Percentiles rank a stretch among this genome's conserved stretches.
phyloP scores from a whole-genome alignment of 2,113 vertebrate species.

The Syngnathus floridae region DNA sequence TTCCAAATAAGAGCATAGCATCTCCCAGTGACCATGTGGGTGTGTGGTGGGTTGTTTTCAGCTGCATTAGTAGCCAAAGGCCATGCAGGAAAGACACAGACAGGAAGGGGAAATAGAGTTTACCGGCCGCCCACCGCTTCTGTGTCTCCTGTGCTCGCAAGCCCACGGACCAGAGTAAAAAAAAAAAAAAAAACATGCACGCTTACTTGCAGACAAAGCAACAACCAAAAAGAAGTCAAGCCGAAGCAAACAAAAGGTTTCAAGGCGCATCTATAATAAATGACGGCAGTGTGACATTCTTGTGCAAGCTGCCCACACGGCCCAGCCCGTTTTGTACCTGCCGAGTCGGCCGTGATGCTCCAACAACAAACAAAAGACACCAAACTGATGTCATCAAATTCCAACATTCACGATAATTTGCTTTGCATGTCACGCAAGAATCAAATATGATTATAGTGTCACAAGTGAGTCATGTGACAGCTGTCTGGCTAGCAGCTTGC shows the following conservation, averaged over 20 bases:
- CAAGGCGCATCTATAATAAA: conserved; percentile 16
- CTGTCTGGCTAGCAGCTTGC: background rate
- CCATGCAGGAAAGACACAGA: conserved; percentile 60
- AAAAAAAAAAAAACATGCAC: conserved; percentile 59
- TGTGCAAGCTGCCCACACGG: conserved; percentile 21
- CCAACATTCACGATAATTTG: background rate
- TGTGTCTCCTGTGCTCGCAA: conserved; percentile 60
- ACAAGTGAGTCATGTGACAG: background rate
- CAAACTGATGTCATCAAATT: background rate
- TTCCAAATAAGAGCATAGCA: conserved; percentile 17
- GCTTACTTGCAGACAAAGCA: conserved; percentile 34
- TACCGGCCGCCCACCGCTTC: conserved; percentile 75
- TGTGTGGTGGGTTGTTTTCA: conserved; percentile 67
- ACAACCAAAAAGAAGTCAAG: conserved; percentile 45
- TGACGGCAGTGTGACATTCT: conserved; percentile 10
- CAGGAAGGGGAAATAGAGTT: conserved; percentile 76
- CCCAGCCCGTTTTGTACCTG: conserved; percentile 11
- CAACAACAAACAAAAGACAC: conserved; percentile 9
- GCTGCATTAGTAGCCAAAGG: conserved; percentile 73
- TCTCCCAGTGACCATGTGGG: conserved; percentile 67
- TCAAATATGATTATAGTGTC: background rate
- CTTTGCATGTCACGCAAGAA: background rate
- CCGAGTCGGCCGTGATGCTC: conserved; percentile 5
- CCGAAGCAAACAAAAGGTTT: conserved; percentile 14
- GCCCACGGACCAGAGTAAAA: conserved; percentile 64